Base-by-base conservation (phyloP, 2,797 vertebrate species). In the Dendrocincla fuliginosa region DNA sequence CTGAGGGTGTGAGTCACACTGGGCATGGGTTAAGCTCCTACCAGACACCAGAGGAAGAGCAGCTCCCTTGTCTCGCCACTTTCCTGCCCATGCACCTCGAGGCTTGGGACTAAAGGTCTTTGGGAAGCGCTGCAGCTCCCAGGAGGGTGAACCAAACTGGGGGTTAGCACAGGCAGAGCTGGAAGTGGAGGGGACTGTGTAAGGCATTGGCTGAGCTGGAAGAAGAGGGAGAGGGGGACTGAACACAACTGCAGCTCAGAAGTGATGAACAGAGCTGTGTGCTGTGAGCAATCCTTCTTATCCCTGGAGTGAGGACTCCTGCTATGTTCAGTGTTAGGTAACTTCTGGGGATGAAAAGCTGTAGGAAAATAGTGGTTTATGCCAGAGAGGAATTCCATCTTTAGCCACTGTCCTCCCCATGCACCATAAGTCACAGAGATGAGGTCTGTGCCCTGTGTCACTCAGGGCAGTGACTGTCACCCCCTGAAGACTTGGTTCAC, bases 121-220 rank as follows among this genome's bases (percentile, higher is more conserved):
- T 49, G 64, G 55, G 15, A 37, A 84, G 69, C 14, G 2, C 47
- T n/a, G 25, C 13, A 11, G 33, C 25, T 44, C 41, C 63, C 50
- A 16, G 33, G 41, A 76, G 22, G 18, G 0, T 32, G 17, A 46
- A 0, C 8, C 24, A 8, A 16, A 1, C 22, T 0, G 3, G 27
- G 18, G 11, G 35, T 71, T 32, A 39, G 12, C 32, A 23, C 2
- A 6, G 16, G 84, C 55, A 59, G 11, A 16, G 16, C 4, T 24
- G 39, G 41, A 55, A 35, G 27, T 2, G 4, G 44, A 83, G 37
- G 23, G 13, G 14, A 6, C 6, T 17, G 10, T 9, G 55, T 13
- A 25, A 84, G 28, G 60, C 25, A 5, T 2, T 75, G 33, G 28
- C 24, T n/a, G 49, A 63, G 35, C 53, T 27, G 49, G 53, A 44